These are phyloP conservation scores for Scytalopus superciliaris DNA, from an alignment of 2,113 vertebrate species.

Conservation along the genomic window DNA sequence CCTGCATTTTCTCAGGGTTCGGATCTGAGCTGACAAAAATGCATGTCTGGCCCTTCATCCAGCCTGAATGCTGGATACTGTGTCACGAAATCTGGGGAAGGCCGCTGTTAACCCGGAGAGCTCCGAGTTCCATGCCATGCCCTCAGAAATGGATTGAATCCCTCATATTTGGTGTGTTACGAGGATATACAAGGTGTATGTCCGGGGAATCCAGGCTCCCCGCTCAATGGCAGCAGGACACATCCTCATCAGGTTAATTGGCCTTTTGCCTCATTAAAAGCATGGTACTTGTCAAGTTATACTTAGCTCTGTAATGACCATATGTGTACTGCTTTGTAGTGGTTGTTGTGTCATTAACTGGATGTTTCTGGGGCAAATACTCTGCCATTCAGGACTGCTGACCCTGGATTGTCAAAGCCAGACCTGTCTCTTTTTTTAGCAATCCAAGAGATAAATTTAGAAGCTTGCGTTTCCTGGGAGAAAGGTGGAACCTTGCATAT, in stretches of 20 bases:
- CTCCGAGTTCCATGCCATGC: not conserved
- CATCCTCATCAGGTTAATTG: not conserved
- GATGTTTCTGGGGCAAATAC: slow-evolving; percentile 1
- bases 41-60: not conserved
- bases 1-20: slow-evolving; percentile 42
- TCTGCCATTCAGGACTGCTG: not conserved
- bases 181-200: not conserved
- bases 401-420: slow-evolving; percentile 5
- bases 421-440: not conserved
- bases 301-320: not conserved
- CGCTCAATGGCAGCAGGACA: not conserved
- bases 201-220: not conserved
- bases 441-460: slow-evolving; percentile 48
- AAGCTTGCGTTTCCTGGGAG: slow-evolving; percentile 12
- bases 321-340: not conserved
- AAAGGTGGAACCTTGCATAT: slow-evolving; percentile 11
- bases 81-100: slow-evolving; percentile 20
- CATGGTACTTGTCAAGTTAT: not conserved
- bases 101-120: not conserved
- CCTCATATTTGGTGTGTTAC: not conserved
- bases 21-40: slow-evolving; percentile 29
- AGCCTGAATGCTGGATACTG: slow-evolving; percentile 17
- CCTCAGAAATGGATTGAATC: not conserved
- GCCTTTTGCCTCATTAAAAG: slow-evolving; percentile 19
- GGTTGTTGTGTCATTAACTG: not conserved